These are phyloP conservation scores for Callipepla squamata DNA, from an alignment of 2,113 vertebrate genomes.

Conservation along the genomic window DNA sequence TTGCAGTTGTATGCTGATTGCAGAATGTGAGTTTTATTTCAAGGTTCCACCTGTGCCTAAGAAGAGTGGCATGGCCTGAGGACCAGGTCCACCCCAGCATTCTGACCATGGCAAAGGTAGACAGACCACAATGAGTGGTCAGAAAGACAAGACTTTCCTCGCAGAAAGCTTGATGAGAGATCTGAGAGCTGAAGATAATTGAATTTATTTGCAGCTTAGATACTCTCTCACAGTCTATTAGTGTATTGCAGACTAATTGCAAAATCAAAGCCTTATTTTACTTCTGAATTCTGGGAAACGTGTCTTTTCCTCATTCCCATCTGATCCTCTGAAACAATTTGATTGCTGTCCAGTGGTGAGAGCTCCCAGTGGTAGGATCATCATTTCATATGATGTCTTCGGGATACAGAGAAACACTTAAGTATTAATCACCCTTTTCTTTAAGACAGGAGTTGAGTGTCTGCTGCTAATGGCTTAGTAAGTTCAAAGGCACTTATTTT, in stretches of 20 bases:
- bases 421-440: conserved; percentile 56
- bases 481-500: conserved; percentile 51
- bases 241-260: not conserved
- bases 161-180: not conserved
- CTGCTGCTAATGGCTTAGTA: conserved; percentile 58
- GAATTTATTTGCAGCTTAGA: not conserved
- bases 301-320: not conserved
- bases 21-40: not conserved
- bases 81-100: not conserved
- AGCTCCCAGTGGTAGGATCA: conserved; percentile 32
- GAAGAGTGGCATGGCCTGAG: not conserved
- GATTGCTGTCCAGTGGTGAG: not conserved
- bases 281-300: not conserved
- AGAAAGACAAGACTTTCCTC: not conserved
- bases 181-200: not conserved
- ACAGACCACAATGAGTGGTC: not conserved
- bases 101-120: not conserved
- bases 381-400: not conserved
- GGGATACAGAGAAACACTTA: conserved; percentile 36
- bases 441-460: not conserved
- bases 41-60: not conserved
- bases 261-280: conserved; percentile 18
- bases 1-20: not conserved
- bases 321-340: not conserved
- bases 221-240: not conserved